Evolutionary conservation across 2,113 vertebrate species (phyloP).

Genomic region (Cynopterus brachyotis): DNA sequence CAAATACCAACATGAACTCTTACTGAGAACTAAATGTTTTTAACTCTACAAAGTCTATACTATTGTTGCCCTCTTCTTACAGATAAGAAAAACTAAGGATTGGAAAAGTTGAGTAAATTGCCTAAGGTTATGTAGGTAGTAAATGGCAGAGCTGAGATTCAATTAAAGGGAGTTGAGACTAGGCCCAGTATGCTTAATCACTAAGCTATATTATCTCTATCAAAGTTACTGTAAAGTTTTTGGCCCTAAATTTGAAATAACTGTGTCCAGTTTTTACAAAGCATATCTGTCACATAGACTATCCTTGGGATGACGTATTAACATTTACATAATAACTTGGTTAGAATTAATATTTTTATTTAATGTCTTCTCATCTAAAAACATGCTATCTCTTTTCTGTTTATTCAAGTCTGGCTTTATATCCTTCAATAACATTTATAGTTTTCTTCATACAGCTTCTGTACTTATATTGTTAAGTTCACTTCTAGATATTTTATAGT

Average conservation of each 20-base stretch:
- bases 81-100: neutral
- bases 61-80: neutral
- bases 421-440: neutral
- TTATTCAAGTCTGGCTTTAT: neutral
- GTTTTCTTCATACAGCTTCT: neutral
- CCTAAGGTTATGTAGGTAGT: neutral
- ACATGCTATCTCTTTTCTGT: neutral
- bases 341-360: neutral
- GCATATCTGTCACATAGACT: neutral
- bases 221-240: neutral
- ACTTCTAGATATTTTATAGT: neutral
- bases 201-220: neutral
- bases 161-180: neutral
- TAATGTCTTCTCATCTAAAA: neutral
- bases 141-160: neutral
- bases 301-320: neutral
- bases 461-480: neutral
- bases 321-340: neutral
- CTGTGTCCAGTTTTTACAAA: neutral
- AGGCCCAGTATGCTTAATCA: neutral
- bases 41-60: neutral
- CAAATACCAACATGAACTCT: neutral
- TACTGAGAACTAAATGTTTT: neutral
- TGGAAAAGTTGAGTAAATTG: neutral
- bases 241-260: neutral